A percentile compares a stretch with the other conserved stretches of the same genome.
phyloP scores from a whole-genome alignment of 2,888 invertebrate genomes.

The Caenorhabditis sp. region DNA sequence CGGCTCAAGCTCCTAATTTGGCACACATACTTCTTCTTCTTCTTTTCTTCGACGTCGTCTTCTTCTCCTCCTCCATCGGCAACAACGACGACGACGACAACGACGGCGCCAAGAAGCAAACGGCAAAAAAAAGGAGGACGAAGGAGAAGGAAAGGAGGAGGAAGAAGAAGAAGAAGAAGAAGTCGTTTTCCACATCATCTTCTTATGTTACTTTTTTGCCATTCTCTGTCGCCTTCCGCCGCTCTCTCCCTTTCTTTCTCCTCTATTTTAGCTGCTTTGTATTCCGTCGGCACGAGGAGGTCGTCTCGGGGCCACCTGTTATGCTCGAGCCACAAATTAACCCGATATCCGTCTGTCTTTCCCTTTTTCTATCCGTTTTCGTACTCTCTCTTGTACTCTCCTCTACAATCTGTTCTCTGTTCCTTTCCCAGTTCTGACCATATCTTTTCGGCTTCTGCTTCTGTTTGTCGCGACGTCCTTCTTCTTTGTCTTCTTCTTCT shows the following conservation, averaged over 20 bases:
- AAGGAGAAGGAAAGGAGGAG: neutral
- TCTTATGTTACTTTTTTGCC: constrained; percentile 40
- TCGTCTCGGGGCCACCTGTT: constrained; percentile 27
- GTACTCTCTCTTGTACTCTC: neutral
- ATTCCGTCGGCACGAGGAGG: constrained; percentile 14
- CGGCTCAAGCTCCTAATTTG: constrained; percentile 45
- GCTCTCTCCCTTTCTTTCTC: constrained; percentile 14
- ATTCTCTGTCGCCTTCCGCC: constrained; percentile 21
- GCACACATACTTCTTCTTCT: constrained; percentile 40
- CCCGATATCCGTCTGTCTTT: neutral
- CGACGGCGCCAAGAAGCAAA: constrained; percentile 36
- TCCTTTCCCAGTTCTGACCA: neutral
- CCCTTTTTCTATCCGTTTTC: neutral
- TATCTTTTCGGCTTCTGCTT: constrained; percentile 8
- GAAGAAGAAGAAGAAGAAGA: constrained; percentile 25
- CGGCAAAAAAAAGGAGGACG: constrained; percentile 2
- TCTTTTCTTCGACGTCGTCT: constrained; percentile 19
- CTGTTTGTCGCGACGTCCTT: neutral
- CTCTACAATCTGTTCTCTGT: neutral
- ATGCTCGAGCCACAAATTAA: constrained; percentile 1
- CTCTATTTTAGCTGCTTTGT: constrained; percentile 22
- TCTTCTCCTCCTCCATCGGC: constrained; percentile 16
- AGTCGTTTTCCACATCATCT: constrained; percentile 38
- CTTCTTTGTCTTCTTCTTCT: neutral
- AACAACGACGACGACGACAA: constrained; percentile 4